Evolutionary conservation across 2,113 vertebrate species (phyloP), one percentile per base, ranked within the genome.

Genomic region (Hydrolagus affinis): DNA sequence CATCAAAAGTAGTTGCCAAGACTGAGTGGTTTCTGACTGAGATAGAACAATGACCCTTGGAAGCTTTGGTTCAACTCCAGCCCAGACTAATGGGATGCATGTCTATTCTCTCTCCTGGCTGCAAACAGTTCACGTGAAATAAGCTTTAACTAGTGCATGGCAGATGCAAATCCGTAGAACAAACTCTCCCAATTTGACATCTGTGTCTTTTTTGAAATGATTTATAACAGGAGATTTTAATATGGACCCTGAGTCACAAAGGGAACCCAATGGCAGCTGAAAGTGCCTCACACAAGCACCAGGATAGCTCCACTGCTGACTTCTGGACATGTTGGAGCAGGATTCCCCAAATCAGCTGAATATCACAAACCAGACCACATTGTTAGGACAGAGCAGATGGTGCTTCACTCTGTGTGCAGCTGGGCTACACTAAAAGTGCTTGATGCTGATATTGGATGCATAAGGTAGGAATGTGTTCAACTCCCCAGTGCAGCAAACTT

Each of bases 401-500:
- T 64, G 21, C 62, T 83, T 60, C 15, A 28, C 25, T 68, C 32
- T 14, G 32, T 15, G 64, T 68, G 64, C 64, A 83, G 30, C 23
- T 28, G 78, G 8, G 62, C 78, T 83, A 25, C 30, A 60, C 78
- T 83, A 28, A 28, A 25, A 83, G 17, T 66, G 25, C 60, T 83
- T 62, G 30, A 83, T 25, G 78, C 78, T 83, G 25, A 66, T 23
- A 83, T 28, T 66, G 11, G 28, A 83, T 68, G 60, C 60, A 60
- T 30, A 83, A 66, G 66, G 25, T 83, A 59, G 78, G 66, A 83
- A 83, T 66, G 62, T 32, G 62, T 66, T 68, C 78, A 15, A 64
- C 32, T 83, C 78, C 28, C 78, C 19, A 19, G 30, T 68, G 78
- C 21, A 83, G 32, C 73, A 75, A 75, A 62, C 60, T 83, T 83